Evolutionary conservation across 2,797 vertebrate species (phyloP).

Genomic region (Chloroceryle inda): DNA sequence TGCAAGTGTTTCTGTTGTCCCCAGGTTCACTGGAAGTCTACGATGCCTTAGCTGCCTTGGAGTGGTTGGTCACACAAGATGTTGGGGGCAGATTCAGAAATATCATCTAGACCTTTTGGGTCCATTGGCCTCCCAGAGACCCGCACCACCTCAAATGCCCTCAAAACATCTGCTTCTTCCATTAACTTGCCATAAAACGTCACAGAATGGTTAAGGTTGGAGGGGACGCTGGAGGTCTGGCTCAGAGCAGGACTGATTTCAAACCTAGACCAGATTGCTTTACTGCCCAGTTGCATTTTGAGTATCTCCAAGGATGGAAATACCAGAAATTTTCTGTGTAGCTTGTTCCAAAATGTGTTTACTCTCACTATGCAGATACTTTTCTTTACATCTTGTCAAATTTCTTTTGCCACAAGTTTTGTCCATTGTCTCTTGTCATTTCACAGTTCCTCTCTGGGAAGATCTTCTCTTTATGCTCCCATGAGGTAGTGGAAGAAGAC

Average conservation of each 20-base stretch:
- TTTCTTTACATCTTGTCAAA: background rate
- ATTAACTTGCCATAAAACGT: background rate
- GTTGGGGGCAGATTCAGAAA: background rate
- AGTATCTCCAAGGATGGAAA: background rate
- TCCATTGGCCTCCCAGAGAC: background rate
- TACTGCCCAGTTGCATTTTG: background rate
- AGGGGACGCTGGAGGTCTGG: background rate
- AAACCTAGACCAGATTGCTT: background rate
- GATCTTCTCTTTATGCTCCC: background rate
- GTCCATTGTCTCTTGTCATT: background rate
- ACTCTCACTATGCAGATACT: background rate
- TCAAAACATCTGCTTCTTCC: background rate
- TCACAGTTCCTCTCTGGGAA: background rate
- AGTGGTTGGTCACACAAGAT: accelerated
- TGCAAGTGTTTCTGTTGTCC: accelerated
- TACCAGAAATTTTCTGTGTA: background rate
- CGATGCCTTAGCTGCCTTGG: accelerated
- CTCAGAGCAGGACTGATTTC: background rate
- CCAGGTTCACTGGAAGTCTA: background rate
- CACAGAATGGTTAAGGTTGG: background rate
- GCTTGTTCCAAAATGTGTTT: background rate
- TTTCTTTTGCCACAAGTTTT: background rate
- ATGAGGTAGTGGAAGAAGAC: background rate
- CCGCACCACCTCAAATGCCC: background rate
- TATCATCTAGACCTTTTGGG: background rate